Base-by-base conservation (phyloP, 92 coral and sea anemone species). In the Zoanthus sociatus region DNA sequence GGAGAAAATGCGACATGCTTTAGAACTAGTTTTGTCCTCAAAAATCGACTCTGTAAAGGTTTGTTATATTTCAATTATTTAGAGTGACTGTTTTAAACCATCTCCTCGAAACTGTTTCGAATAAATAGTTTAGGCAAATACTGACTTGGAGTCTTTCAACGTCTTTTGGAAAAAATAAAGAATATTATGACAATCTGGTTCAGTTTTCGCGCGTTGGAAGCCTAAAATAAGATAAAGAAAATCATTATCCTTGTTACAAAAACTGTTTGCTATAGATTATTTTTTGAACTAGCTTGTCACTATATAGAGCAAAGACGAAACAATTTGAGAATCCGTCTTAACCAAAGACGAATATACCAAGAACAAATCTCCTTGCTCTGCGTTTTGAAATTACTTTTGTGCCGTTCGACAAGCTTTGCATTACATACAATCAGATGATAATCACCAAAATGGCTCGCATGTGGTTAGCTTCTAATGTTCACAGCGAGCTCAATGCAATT, bases 41-140 rank as follows among this genome's bases (percentile, higher is more conserved):
- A 95, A 93, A 84, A 91, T 93, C 73, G 84, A 93, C 26, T 90
- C 98, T 12, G 88, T 95, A 53, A 84, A 88, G 98, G 98, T 95
- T 67, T 56, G 89, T 90, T 44, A 60, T 64, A 32, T 32, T 81
- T 81, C 46, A 66, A 17, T 64, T 81, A 46, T 81, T 54, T 81
- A 66, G 85, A 81, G 85, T 81, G 85, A 81, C 85, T 81, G 75
- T 66, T 79, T 79, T 26, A 66, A 58, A 69, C 84, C 76, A 46
- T 48, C 54, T 67, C 73, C 72, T 71, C 73, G 84, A 90, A 92
- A 89, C 76, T 76, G 86, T 79, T 86, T 74, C 83, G 71, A 90
- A 92, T 90, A 92, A 92, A 92, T 88, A 86, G 78, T 45, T 46
- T 56, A 51, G 37, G 76, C 72, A 81, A 81, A 81, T 68, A 81